phyloP scores from a whole-genome alignment of 1,140 invertebrate genomes.

The Pseudomyrmex sp. region DNA sequence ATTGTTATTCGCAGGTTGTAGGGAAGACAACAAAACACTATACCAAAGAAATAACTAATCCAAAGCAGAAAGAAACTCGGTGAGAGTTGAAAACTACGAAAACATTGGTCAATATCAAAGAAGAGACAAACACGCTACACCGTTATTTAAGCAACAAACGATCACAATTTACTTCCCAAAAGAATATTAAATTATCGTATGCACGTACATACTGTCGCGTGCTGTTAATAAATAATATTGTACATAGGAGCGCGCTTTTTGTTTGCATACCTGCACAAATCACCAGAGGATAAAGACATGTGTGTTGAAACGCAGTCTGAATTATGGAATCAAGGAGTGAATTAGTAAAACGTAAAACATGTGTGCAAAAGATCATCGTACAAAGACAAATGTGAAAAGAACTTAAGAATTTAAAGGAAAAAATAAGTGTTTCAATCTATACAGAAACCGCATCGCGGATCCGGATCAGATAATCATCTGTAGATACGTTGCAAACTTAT shows the following conservation, averaged over 20 bases:
- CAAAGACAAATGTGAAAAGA: background rate
- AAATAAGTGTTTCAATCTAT: slow-evolving; percentile 9
- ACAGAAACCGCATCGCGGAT: background rate
- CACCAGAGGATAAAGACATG: background rate
- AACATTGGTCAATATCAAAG: slow-evolving; percentile 30
- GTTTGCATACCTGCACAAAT: background rate
- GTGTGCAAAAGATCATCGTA: background rate
- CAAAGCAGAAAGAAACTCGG: slow-evolving; percentile 61
- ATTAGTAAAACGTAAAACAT: slow-evolving; percentile 34
- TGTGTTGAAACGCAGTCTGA: background rate
- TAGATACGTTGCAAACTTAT: slow-evolving; percentile 32
- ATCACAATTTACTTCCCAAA: slow-evolving; percentile 9
- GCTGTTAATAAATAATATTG: slow-evolving; percentile 36
- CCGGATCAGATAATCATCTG: background rate
- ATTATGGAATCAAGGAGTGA: slow-evolving; percentile 11
- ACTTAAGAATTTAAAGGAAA: background rate
- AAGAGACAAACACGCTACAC: background rate
- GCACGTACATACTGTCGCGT: background rate
- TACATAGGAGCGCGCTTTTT: background rate
- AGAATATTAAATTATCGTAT: slow-evolving; percentile 15
- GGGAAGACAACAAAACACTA: slow-evolving; percentile 55
- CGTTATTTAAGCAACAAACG: slow-evolving; percentile 61
- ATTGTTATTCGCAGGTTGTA: slow-evolving; percentile 24
- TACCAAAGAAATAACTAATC: slow-evolving; percentile 64
- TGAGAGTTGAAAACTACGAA: slow-evolving; percentile 36